These are phyloP conservation scores for Antennarius striatus DNA, from an alignment of 2,113 vertebrate species.

Conservation along the genomic window DNA sequence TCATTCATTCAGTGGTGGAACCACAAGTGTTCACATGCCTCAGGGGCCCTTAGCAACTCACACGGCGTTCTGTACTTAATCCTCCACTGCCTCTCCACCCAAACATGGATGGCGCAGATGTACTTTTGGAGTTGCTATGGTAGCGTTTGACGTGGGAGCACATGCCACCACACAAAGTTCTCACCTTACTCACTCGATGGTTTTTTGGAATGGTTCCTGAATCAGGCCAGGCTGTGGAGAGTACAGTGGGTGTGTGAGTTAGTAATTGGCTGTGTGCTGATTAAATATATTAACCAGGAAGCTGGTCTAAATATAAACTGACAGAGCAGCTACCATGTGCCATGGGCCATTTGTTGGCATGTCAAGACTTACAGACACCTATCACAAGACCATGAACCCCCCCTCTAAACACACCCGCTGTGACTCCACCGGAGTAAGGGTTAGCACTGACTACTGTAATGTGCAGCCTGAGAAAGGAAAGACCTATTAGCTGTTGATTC, in stretches of 20 bases:
- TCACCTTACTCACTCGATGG: slow-evolving; percentile 55
- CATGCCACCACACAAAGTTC: slow-evolving; percentile 39
- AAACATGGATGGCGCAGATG: slow-evolving; percentile 51
- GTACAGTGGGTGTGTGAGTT: slow-evolving; percentile 34
- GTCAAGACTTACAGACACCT: slow-evolving; percentile 54
- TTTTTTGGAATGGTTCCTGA: slow-evolving; percentile 33
- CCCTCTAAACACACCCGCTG: slow-evolving; percentile 12
- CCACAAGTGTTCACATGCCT: slow-evolving; percentile 50
- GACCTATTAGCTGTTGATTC: background rate
- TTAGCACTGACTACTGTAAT: background rate
- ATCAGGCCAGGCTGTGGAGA: slow-evolving; percentile 18
- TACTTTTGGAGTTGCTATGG: slow-evolving; percentile 39
- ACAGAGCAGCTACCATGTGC: slow-evolving; percentile 34
- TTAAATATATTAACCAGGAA: slow-evolving; percentile 57
- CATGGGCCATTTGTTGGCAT: slow-evolving; percentile 50
- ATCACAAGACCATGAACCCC: slow-evolving; percentile 61
- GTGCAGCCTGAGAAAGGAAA: slow-evolving; percentile 1
- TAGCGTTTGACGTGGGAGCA: slow-evolving; percentile 45
- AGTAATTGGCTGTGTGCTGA: slow-evolving; percentile 47
- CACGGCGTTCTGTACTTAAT: background rate
- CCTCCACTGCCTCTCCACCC: slow-evolving; percentile 35
- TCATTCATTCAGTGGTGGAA: slow-evolving; percentile 19
- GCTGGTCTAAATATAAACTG: slow-evolving; percentile 72
- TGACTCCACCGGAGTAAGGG: background rate
- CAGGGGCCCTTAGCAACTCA: slow-evolving; percentile 18